These are phyloP conservation scores for Eudemis profundana DNA, from an alignment of 2,888 invertebrate species.

Conservation along the genomic window DNA sequence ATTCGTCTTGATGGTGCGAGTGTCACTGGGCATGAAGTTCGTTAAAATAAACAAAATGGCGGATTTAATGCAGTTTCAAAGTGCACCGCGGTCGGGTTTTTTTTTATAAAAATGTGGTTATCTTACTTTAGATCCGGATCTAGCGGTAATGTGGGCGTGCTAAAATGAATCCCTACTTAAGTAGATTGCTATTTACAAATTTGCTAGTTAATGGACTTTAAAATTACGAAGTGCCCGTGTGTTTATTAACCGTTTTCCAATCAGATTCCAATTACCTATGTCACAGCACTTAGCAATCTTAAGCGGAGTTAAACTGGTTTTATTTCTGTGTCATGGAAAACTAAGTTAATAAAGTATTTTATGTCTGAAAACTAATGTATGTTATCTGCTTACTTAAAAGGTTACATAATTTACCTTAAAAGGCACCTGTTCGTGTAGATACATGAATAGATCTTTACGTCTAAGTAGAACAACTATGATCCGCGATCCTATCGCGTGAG, in stretches of 20 bases:
- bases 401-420: slow-evolving; percentile 20
- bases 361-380: slow-evolving; percentile 45
- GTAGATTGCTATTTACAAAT: slow-evolving; percentile 1
- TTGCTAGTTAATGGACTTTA: neutral
- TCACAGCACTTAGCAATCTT: slow-evolving; percentile 19
- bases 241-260: slow-evolving; percentile 17
- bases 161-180: slow-evolving; percentile 4
- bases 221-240: slow-evolving; percentile 9
- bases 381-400: slow-evolving; percentile 13
- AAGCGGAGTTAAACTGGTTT: slow-evolving; percentile 61
- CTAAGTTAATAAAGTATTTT: slow-evolving; percentile 59
- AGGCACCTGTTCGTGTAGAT: neutral
- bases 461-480: too few species aligned
- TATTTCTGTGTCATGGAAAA: slow-evolving; percentile 78
- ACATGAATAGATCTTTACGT: neutral
- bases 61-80: too few species aligned
- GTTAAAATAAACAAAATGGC: too few species aligned
- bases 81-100: too few species aligned
- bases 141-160: neutral
- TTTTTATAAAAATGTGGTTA: too few species aligned
- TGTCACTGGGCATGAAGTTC: too few species aligned
- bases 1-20: too few species aligned
- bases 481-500: too few species aligned
- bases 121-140: neutral
- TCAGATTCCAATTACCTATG: slow-evolving; percentile 12